Percentiles rank a stretch among this genome's conserved stretches.
These are phyloP conservation scores for Perca schrenkii DNA, from an alignment of 2,113 vertebrate genomes.

Conservation along the genomic window DNA sequence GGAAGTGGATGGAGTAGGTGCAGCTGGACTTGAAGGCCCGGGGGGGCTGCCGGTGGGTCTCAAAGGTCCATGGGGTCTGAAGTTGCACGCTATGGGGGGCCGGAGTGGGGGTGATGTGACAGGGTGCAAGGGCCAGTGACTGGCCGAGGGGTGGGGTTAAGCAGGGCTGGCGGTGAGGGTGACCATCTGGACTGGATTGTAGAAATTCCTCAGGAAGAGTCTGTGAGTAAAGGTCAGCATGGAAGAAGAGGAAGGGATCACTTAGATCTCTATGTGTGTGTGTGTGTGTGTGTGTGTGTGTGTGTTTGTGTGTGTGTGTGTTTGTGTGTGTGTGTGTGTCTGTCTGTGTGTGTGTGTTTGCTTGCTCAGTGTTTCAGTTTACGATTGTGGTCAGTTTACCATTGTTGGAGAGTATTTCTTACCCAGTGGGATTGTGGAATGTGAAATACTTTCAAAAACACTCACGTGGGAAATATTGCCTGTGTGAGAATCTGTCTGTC, in stretches of 20 bases:
- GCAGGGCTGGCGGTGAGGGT: constrained; percentile 53
- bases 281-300: constrained; percentile 36
- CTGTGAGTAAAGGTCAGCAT: constrained; percentile 82
- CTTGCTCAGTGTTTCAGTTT: constrained; percentile 64
- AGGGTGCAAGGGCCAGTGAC: constrained; percentile 51
- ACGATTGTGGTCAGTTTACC: constrained; percentile 56
- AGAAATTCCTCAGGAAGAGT: constrained; percentile 84
- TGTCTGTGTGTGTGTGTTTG: constrained; percentile 65
- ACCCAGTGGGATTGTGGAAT: constrained; percentile 52
- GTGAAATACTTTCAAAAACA: constrained; percentile 37
- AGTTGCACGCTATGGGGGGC: constrained; percentile 57
- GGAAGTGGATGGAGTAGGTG: constrained; percentile 48
- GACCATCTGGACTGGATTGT: constrained; percentile 86
- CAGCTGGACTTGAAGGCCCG: constrained; percentile 66
- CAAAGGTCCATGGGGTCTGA: constrained; percentile 62
- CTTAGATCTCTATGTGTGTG: constrained; percentile 53
- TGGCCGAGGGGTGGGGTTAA: constrained; percentile 44
- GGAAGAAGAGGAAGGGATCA: constrained; percentile 60
- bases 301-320: constrained; percentile 37
- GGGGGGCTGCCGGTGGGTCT: constrained; percentile 37
- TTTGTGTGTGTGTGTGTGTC: constrained; percentile 31
- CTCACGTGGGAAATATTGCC: constrained; percentile 49
- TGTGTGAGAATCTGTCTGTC: constrained; percentile 51
- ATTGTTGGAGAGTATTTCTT: constrained; percentile 58
- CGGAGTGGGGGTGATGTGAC: constrained; percentile 39